A percentile compares a stretch with the other conserved stretches of the same genome.
Evolutionary conservation across 2,797 vertebrate species (phyloP).

Genomic region (Xenentodon cancila): DNA sequence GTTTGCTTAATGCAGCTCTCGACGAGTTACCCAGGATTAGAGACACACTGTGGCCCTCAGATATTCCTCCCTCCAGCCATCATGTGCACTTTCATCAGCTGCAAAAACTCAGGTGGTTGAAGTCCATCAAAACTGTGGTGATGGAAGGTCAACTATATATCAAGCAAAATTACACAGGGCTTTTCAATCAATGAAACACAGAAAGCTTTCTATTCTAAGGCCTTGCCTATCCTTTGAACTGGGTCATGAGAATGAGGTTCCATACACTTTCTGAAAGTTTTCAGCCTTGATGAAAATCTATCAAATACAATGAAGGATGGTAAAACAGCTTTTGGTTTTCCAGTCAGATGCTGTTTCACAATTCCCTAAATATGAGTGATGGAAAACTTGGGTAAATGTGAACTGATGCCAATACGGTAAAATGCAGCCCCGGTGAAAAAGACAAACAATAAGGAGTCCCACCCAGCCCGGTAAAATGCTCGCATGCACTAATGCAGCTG

Average conservation of each 20-base stretch:
- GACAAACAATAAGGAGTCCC: not conserved
- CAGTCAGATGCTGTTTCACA: constrained; percentile 6
- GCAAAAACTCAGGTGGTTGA: constrained; percentile 3
- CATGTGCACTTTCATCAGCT: not conserved
- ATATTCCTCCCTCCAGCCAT: constrained; percentile 5
- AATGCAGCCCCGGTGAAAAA: not conserved
- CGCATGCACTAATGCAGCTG: constrained; percentile 7
- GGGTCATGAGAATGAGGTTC: constrained; percentile 23
- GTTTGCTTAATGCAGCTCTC: too few species aligned
- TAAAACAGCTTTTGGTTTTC: constrained; percentile 15
- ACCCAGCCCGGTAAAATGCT: constrained; percentile 22
- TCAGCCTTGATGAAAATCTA: not conserved
- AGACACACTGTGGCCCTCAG: too few species aligned
- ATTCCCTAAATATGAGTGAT: too few species aligned
- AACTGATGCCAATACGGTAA: constrained; percentile 1
- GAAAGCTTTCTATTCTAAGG: constrained; percentile 12
- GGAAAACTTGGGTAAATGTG: constrained; percentile 5
- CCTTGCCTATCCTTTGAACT: constrained; percentile 24
- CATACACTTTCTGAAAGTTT: constrained; percentile 1
- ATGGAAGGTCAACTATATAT: constrained; percentile 31
- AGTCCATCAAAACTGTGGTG: constrained; percentile 31
- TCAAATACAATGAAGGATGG: constrained; percentile 8
- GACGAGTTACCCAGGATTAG: too few species aligned
- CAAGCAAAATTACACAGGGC: constrained; percentile 10
- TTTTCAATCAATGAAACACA: constrained; percentile 40